Evolutionary conservation across 2,888 invertebrate genomes (phyloP), one percentile per base, ranked within the genome.

Genomic region (Trichopoda pennipes): DNA sequence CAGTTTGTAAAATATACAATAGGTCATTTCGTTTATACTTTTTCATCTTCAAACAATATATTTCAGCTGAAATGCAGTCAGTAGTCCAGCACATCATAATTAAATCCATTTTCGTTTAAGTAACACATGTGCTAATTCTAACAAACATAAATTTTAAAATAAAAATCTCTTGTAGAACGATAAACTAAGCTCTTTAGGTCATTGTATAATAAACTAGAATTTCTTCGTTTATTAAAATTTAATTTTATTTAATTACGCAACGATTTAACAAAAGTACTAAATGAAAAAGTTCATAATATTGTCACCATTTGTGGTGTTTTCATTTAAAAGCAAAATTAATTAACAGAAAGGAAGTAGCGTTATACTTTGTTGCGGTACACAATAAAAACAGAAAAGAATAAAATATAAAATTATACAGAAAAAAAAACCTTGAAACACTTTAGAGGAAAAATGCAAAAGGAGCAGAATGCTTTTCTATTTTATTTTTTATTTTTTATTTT

Each of bases 301-400:
- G 76, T 76, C 76, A 32, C 51, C 68, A 76, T 61, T 69, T 76
- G 76, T 61, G 68, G 76, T n/a, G n/a, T 69, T 76, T 76, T 53
- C 61, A 68, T 76, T 76, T n/a, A n/a, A 74, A 74, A 76, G 60
- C 60, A 38, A 38, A 38, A 10, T 35, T 47, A 69, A 76, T 68
- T 69, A 32, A 68, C 32, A 3, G 28, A 47, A 61, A 32, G 74
- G 68, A 76, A 76, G 60, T 76, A 69, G 60, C 68, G 55, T 76
- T 69, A 69, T 14, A 76, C 76, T 76, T 55, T 76, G 68, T 76
- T 53, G 76, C 44, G 23, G 38, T 60, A 32, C 32, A 64, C 44
- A 61, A 69, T 53, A 64, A 55, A 60, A 66, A 17, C 23, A 7
- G 49, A 66, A 35, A 44, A 51, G 32, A 56, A 23, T 17, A n/a